Percentiles rank a stretch among this genome's conserved stretches.
Conservation (phyloP, 2,113 vertebrate species). For the Columba janthina region DNA sequence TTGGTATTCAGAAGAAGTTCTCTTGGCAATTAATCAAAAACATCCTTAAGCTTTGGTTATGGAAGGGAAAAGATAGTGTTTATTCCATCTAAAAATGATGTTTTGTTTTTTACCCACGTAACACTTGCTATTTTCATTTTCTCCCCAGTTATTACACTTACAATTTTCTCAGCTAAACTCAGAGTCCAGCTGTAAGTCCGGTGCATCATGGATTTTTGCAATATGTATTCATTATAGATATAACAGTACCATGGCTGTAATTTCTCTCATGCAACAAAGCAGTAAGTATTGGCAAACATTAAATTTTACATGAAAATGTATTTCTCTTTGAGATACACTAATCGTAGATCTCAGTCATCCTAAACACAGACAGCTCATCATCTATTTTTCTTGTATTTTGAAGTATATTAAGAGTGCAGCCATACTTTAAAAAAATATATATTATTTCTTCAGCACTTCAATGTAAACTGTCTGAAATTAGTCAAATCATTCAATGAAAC, state of each 20-base stretch:
- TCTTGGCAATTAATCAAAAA: neutral
- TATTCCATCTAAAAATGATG: neutral
- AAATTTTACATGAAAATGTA: neutral
- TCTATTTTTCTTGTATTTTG: neutral
- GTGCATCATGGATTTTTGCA: neutral
- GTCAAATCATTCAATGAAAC: neutral
- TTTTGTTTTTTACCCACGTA: neutral
- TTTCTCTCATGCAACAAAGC: neutral
- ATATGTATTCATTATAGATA: neutral
- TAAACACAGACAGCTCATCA: neutral
- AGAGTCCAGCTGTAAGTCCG: neutral
- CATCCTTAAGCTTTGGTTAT: neutral
- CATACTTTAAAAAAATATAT: neutral
- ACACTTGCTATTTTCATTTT: neutral
- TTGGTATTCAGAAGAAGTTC: neutral
- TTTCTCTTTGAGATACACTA: neutral
- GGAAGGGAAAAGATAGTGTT: neutral
- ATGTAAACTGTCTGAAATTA: neutral
- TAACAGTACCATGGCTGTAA: neutral
- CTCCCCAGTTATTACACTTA: neutral
- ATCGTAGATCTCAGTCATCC: neutral
- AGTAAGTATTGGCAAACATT: neutral
- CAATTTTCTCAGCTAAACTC: neutral
- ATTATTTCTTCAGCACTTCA: neutral
- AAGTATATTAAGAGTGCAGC: neutral